A percentile compares a stretch with the other conserved stretches of the same genome.
Evolutionary conservation across 2,797 vertebrate genomes (phyloP).

Genomic region (Lithobates pipiens): DNA sequence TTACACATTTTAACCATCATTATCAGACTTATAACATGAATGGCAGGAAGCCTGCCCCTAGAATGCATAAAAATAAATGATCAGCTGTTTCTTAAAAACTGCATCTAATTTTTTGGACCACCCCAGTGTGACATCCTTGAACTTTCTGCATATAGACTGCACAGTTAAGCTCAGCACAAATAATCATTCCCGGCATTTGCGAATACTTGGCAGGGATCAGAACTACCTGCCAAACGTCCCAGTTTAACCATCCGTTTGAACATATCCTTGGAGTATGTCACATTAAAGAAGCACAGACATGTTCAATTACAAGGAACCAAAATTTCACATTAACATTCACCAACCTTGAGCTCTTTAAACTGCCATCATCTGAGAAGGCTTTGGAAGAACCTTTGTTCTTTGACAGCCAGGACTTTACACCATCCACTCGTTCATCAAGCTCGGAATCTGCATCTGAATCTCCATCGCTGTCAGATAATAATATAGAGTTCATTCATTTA

Average conservation of each 20-base stretch:
- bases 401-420: constrained; percentile 96
- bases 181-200: not conserved
- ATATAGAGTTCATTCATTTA: not conserved
- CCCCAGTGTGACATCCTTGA: too few species aligned
- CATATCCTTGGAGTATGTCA: not conserved
- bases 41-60: too few species aligned
- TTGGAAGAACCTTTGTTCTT: constrained; percentile 94
- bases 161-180: not conserved
- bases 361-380: constrained; percentile 91
- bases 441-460: constrained; percentile 93
- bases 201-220: not conserved
- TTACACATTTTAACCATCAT: too few species aligned
- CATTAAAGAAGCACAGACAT: not conserved
- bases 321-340: constrained; percentile 64
- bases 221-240: not conserved
- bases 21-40: too few species aligned
- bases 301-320: not conserved
- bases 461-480: constrained; percentile 79
- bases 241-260: not conserved
- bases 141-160: too few species aligned
- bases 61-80: too few species aligned
- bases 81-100: too few species aligned
- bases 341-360: constrained; percentile 94
- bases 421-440: constrained; percentile 90
- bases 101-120: too few species aligned